These are phyloP conservation scores for Knipowitschia caucasica DNA, from an alignment of 2,797 vertebrate species.

Conservation along the genomic window DNA sequence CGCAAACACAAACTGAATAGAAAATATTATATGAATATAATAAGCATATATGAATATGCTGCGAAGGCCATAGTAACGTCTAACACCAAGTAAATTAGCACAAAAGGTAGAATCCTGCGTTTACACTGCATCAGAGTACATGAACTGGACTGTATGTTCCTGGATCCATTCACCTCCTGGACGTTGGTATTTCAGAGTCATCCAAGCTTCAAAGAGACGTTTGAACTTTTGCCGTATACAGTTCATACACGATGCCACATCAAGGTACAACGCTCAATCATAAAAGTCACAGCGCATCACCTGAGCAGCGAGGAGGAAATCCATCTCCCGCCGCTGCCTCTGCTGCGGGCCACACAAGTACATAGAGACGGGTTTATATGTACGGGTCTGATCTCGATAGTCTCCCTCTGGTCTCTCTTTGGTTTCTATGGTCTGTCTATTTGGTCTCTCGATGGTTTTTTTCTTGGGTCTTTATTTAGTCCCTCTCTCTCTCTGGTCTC, in stretches of 20 bases:
- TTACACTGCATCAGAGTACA: background rate
- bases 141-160: background rate
- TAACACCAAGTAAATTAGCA: background rate
- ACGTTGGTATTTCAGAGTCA: slow-evolving; percentile 2
- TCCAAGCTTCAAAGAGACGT: slow-evolving; percentile 3
- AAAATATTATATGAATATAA: background rate
- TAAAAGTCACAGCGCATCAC: slow-evolving; percentile 3
- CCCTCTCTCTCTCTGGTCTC: too few relatives aligned
- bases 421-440: too few relatives aligned
- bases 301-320: background rate
- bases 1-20: too few relatives aligned
- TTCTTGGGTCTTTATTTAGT: too few relatives aligned
- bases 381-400: too few relatives aligned
- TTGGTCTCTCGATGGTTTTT: too few relatives aligned
- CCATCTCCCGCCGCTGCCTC: background rate
- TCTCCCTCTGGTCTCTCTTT: too few relatives aligned
- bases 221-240: slow-evolving; percentile 4
- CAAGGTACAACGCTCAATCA: slow-evolving; percentile 1
- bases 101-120: background rate
- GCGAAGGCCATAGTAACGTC: background rate
- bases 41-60: background rate
- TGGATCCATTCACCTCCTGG: background rate
- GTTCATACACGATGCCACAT: slow-evolving; percentile 1
- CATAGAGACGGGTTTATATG: too few relatives aligned
- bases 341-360: too few relatives aligned